These are phyloP conservation scores for Gambusia holbrooki DNA, from an alignment of 2,113 vertebrate species.

Conservation along the genomic window DNA sequence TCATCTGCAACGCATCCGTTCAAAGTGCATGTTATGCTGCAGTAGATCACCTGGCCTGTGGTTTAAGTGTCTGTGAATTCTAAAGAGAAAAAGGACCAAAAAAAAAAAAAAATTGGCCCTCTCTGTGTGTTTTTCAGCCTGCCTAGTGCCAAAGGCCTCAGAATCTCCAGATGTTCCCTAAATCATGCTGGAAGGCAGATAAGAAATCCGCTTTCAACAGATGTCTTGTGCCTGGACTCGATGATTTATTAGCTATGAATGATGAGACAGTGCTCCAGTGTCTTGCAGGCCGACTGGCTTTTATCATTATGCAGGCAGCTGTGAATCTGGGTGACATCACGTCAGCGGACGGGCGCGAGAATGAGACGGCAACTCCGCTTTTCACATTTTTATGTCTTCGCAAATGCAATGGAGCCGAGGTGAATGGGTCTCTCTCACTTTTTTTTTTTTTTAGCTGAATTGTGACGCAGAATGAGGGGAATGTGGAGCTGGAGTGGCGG, in stretches of 20 bases:
- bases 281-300: conserved; percentile 55
- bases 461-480: conserved; percentile 16
- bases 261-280: conserved; percentile 64
- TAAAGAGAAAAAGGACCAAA: conserved; percentile 8
- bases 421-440: background rate
- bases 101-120: conserved; percentile 33
- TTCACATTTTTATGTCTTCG: conserved; percentile 30
- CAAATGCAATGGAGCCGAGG: conserved; percentile 20
- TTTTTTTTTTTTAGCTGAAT: background rate
- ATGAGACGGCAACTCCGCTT: conserved; percentile 31
- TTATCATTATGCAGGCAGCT: conserved; percentile 64
- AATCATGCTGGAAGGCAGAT: conserved; percentile 57
- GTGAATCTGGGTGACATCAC: conserved; percentile 56
- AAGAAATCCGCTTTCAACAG: conserved; percentile 65
- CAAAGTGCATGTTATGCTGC: conserved; percentile 17
- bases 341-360: conserved; percentile 39
- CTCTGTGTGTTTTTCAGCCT: conserved; percentile 38
- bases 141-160: conserved; percentile 44
- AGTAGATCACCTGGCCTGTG: conserved; percentile 42
- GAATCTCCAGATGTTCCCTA: conserved; percentile 67
- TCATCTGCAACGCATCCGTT: conserved; percentile 7
- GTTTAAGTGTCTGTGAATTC: conserved; percentile 49
- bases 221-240: conserved; percentile 50
- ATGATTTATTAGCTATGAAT: conserved; percentile 67
- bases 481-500: conserved; percentile 18